These are phyloP conservation scores for Canis aureus DNA, from an alignment of 2,113 vertebrate species.

Conservation along the genomic window DNA sequence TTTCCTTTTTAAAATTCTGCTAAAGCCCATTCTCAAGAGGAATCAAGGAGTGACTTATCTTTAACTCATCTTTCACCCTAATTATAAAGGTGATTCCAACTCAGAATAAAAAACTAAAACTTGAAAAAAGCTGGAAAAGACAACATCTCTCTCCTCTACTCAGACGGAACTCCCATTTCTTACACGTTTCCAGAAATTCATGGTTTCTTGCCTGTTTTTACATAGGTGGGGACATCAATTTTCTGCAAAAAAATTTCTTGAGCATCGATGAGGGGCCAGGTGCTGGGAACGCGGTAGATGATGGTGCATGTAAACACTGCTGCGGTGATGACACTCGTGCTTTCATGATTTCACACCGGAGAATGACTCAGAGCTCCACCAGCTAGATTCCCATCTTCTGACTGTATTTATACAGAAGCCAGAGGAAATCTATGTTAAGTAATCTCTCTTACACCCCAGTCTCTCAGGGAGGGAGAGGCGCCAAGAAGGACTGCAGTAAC, in stretches of 20 bases:
- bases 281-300: neutral
- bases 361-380: neutral
- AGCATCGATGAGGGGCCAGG: neutral
- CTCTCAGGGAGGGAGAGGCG: neutral
- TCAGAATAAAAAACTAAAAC: constrained; percentile 1
- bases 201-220: neutral
- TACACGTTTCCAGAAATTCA: neutral
- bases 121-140: neutral
- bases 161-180: constrained; percentile 8
- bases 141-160: neutral
- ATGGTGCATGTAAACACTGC: neutral
- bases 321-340: neutral
- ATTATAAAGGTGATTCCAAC: neutral
- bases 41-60: neutral
- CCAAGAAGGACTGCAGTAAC: neutral
- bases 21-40: constrained; percentile 18
- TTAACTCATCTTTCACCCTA: neutral
- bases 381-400: neutral
- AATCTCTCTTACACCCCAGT: neutral
- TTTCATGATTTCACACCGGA: constrained; percentile 10
- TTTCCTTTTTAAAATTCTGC: neutral
- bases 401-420: neutral
- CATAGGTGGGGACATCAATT: neutral
- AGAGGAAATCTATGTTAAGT: neutral
- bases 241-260: constrained; percentile 8